These are phyloP conservation scores for Idaea biselata DNA, from an alignment of 2,888 invertebrate genomes.

Conservation along the genomic window DNA sequence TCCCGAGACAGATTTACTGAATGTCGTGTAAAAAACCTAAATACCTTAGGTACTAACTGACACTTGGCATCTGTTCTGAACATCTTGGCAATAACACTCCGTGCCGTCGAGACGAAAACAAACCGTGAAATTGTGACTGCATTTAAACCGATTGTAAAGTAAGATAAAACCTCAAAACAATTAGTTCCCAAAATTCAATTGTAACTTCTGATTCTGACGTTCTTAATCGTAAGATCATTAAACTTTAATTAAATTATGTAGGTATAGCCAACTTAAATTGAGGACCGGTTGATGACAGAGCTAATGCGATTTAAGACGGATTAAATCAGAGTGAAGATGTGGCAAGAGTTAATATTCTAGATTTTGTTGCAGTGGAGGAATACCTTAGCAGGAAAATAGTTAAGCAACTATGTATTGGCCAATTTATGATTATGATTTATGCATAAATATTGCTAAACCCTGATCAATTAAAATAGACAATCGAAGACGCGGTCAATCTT, in stretches of 20 bases:
- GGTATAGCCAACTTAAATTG: background rate
- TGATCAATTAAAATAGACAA: background rate
- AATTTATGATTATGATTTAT: slow-evolving; percentile 1
- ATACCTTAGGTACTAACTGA: slow-evolving; percentile 29
- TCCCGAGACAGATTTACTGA: background rate
- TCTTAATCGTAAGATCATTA: background rate
- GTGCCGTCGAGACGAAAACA: slow-evolving; percentile 18
- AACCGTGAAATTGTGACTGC: slow-evolving; percentile 13
- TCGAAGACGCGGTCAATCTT: background rate
- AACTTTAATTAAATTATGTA: background rate
- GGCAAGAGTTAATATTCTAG: background rate
- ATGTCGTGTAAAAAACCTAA: slow-evolving; percentile 7
- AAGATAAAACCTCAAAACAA: background rate
- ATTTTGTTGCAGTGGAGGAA: background rate
- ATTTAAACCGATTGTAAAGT: background rate
- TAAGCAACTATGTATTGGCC: background rate
- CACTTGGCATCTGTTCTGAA: slow-evolving; percentile 55
- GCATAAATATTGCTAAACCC: background rate
- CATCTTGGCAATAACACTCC: slow-evolving; percentile 58
- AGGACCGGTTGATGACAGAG: background rate
- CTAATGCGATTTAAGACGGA: background rate
- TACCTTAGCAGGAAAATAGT: background rate
- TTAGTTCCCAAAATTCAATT: background rate
- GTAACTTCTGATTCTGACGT: background rate
- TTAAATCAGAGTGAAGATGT: background rate